phyloP scores from a whole-genome alignment of 1,140 invertebrate species.

The Pectinophora gossypiella region DNA sequence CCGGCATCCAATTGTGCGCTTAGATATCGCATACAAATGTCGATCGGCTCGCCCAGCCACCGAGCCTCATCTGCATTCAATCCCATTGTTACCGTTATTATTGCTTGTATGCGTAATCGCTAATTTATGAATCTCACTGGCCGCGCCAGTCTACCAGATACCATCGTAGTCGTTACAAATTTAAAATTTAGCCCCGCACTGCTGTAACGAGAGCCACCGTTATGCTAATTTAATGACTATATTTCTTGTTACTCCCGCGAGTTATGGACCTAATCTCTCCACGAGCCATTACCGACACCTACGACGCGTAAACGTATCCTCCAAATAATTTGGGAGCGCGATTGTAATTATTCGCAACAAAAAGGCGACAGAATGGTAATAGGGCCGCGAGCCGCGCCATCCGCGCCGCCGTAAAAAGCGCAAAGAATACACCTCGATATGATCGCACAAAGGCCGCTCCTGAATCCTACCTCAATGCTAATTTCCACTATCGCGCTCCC shows the following conservation, averaged over 20 bases:
- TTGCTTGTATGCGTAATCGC: slow-evolving; percentile 60
- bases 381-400: slow-evolving; percentile 40
- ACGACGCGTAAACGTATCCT: background rate
- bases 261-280: background rate
- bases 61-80: slow-evolving; percentile 69
- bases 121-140: slow-evolving; percentile 59
- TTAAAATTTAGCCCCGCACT: slow-evolving; percentile 2
- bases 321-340: slow-evolving; percentile 26
- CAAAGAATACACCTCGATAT: slow-evolving; percentile 75
- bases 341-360: slow-evolving; percentile 65
- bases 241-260: background rate
- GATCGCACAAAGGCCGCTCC: slow-evolving; percentile 73
- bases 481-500: slow-evolving; percentile 74
- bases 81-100: slow-evolving; percentile 72
- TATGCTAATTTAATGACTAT: background rate
- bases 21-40: slow-evolving; percentile 75
- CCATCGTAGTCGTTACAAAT: slow-evolving; percentile 28
- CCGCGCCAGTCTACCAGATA: slow-evolving; percentile 28
- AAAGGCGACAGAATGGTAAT: slow-evolving; percentile 62
- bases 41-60: slow-evolving; percentile 44
- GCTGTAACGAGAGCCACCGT: background rate
- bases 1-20: slow-evolving; percentile 71
- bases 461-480: slow-evolving; percentile 72
- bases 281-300: background rate
- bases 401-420: slow-evolving; percentile 65